A percentile compares a stretch with the other conserved stretches of the same genome.
phyloP scores from a whole-genome alignment of 1,140 invertebrate genomes.

The Drosophila saltans region DNA sequence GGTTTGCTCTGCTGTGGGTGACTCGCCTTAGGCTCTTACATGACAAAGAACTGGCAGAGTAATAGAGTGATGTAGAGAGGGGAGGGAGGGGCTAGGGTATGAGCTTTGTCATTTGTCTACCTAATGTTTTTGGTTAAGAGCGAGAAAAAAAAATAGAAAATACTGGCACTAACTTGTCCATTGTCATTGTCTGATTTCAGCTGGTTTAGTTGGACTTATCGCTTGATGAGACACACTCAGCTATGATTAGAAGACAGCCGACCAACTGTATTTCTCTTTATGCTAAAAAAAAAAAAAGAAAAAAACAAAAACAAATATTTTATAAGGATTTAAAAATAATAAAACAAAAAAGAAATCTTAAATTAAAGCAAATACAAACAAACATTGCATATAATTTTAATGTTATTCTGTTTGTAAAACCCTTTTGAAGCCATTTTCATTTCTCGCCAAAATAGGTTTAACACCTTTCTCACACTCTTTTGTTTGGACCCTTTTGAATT shows the following conservation, averaged over 20 bases:
- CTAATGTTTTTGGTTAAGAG: constrained; percentile 14
- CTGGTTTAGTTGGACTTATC: constrained; percentile 2
- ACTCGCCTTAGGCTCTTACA: constrained; percentile 31
- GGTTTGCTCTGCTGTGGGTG: constrained; percentile 16
- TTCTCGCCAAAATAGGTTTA: background rate
- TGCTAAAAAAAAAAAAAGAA: background rate
- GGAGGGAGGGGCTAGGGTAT: background rate
- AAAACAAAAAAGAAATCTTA: background rate
- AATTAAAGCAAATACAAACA: background rate
- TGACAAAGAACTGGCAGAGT: background rate
- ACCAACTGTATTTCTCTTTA: background rate
- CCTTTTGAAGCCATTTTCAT: constrained; percentile 26
- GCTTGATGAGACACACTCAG: constrained; percentile 4
- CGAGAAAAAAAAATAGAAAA: background rate
- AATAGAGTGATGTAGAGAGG: background rate
- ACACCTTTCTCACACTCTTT: too few relatives aligned
- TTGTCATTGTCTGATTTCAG: constrained; percentile 13
- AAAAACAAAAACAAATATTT: background rate
- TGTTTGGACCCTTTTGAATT: background rate
- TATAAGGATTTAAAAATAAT: background rate
- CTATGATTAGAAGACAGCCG: background rate
- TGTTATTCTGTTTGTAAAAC: constrained; percentile 39
- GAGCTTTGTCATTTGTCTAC: constrained; percentile 12
- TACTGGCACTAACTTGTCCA: constrained; percentile 7
- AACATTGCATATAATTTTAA: constrained; percentile 30